Evolutionary conservation across 2,113 vertebrate genomes (phyloP), one percentile per base, ranked within the genome.

Genomic region (Hypocryptadius cinnamomeus): DNA sequence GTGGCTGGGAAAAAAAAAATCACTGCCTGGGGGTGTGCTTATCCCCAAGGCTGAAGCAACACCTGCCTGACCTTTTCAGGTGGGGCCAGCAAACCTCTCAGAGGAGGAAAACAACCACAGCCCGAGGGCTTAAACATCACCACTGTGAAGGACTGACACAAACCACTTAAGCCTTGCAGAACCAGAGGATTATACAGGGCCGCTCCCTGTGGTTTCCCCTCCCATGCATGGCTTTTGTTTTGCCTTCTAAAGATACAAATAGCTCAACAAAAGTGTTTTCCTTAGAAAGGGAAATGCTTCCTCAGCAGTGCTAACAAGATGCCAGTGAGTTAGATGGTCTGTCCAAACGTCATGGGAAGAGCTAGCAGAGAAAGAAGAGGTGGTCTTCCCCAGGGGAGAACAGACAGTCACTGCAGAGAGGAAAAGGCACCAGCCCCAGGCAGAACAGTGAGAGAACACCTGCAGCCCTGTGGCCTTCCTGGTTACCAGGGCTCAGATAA

Each of bases 311-410:
- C 50, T 47, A 80, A 47, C 4, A 28, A 50, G 72, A 10, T 6
- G 20, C 25, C 60, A 2, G 39, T 47, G 64, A 91, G 81, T 69
- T 81, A 80, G 39, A 45, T 2, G 21, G 44, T 27, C 53, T 39
- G 63, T 9, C 59, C 23, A 28, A 24, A 13, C 1, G 0, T 69
- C 23, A 73, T 0, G 5, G 74, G 17, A 70, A 57, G n/a, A 78
- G 28, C 21, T 56, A 50, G 54, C 64, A 59, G 63, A 47, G 56
- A 33, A n/a, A 50, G n/a, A 20, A 30, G 42, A 50, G 74, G 0
- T 22, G 22, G 23, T 71, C 33, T 72, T 59, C 33, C 50, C 45
- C 48, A 1, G 0, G 1, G 57, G 33, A 7, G 3, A 19, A 50
- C 8, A 63, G 24, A 24, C 3, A 48, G 45, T n/a, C 40, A 45